Evolutionary conservation across 64 coral and sea anemone genomes (phyloP).

Genomic region (Stichodactyla mertensii): DNA sequence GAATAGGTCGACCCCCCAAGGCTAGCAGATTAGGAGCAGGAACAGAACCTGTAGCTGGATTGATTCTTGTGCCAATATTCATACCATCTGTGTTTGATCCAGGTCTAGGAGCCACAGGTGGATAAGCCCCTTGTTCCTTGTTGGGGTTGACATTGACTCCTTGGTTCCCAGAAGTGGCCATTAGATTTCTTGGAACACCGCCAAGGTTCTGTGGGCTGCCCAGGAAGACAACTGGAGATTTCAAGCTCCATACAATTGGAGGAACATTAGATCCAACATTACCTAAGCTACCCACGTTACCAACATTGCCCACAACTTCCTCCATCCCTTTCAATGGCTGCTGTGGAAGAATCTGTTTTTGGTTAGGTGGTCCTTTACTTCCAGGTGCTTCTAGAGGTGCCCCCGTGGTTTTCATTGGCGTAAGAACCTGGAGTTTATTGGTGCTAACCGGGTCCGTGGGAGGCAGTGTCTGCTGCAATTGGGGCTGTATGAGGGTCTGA

Average conservation of each 20-base stretch:
- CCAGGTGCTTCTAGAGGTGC: background rate
- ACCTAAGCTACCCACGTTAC: slow-evolving; percentile 26
- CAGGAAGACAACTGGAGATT: slow-evolving; percentile 75
- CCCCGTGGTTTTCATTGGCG: background rate
- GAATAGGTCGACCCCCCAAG: slow-evolving; percentile 14
- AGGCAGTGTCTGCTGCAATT: background rate
- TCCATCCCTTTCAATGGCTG: slow-evolving; percentile 90
- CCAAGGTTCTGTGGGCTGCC: slow-evolving; percentile 78
- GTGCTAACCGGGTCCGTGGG: background rate
- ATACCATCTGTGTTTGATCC: background rate
- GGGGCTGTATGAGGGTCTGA: background rate
- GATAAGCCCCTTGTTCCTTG: background rate
- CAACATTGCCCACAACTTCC: slow-evolving; percentile 82
- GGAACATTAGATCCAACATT: slow-evolving; percentile 30
- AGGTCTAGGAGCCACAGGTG: background rate
- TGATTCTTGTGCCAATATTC: background rate
- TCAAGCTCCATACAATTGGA: slow-evolving; percentile 66
- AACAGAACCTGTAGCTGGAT: background rate
- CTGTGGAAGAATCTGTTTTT: slow-evolving; percentile 42
- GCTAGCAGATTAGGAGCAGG: background rate
- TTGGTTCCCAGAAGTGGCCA: background rate
- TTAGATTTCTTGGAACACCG: slow-evolving; percentile 68
- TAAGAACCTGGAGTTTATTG: slow-evolving; percentile 20
- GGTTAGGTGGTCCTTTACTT: slow-evolving; percentile 1
- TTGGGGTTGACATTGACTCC: background rate